phyloP scores from a whole-genome alignment of 2,113 vertebrate genomes.

The Myrmecophaga tridactyla region DNA sequence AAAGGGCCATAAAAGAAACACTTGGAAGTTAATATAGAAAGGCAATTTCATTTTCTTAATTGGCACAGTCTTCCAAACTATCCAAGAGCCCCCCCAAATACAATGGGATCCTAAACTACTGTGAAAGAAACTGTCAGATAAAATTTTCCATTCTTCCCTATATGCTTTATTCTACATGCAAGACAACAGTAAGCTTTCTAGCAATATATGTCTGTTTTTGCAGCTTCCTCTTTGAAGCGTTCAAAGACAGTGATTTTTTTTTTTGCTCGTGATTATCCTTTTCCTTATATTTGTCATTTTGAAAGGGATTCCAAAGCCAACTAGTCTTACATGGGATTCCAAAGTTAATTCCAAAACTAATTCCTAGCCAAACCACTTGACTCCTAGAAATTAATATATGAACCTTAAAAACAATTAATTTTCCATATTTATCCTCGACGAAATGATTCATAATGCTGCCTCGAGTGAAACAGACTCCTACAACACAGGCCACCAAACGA shows the following conservation, averaged over 20 bases:
- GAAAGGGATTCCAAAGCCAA: constrained; percentile 2
- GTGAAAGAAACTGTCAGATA: neutral
- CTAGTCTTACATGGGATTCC: neutral
- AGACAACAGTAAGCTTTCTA: neutral
- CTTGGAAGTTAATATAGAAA: neutral
- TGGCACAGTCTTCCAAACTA: neutral
- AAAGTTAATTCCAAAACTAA: constrained; percentile 30
- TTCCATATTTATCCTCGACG: neutral
- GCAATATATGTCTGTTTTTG: neutral
- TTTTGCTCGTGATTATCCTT: neutral
- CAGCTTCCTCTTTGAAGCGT: neutral
- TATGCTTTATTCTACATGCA: neutral
- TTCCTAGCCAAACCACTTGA: neutral
- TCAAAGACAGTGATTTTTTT: neutral
- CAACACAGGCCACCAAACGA: accelerated
- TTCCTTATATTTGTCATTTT: neutral
- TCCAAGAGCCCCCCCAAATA: neutral
- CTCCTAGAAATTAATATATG: neutral
- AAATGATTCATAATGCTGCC: neutral
- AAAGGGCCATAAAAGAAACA: neutral
- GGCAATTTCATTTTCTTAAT: neutral
- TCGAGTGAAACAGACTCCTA: neutral
- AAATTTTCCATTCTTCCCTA: neutral
- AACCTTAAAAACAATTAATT: neutral
- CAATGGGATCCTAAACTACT: neutral